Evolutionary conservation across 1,140 invertebrate genomes (phyloP), one percentile per base, ranked within the genome.

Genomic region (Aradophagus sp.): DNA sequence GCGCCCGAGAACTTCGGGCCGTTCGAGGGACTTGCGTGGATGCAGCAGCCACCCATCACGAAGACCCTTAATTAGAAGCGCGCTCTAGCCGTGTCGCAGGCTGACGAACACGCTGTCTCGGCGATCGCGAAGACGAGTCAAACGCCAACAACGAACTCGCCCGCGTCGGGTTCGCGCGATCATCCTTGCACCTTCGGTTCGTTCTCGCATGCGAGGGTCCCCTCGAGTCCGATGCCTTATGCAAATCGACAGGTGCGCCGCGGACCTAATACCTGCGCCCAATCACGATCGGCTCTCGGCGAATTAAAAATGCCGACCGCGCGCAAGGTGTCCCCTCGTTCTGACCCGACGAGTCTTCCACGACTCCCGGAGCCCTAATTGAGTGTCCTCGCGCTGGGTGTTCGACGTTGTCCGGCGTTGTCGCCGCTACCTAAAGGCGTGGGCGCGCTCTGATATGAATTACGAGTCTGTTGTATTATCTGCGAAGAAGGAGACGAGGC

Each of bases 331-430:
- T 59, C 41, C 39, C 13, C 20, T 11, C 34, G 36, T 16, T 59
- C 41, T 38, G n/a, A n/a, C n/a, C n/a, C n/a, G n/a, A n/a, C n/a
- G n/a, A n/a, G n/a, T n/a, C n/a, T n/a, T n/a, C n/a, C n/a, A n/a
- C n/a, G 38, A 20, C 58, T 69, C 73, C 55, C 53, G 68, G 17
- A 45, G 45, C 66, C 76, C 82, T 85, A 86, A 86, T 86, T 85
- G 83, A 85, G 80, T 86, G 84, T 85, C 82, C 78, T 84, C 82
- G 76, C 84, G 71, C 80, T 84, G 83, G 83, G 82, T 85, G 82
- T 84, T 78, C 84, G 69, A 81, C 78, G 81, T 84, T 82, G 83
- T 81, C 79, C 80, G 72, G 68, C 75, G 78, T 83, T 84, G 83
- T 84, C 82, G 81, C 81, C 77, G 83, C 83, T 85, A 86, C 84